A percentile compares a stretch with the other conserved stretches of the same genome.
Conservation (phyloP, 53 echinoderm and acorn worm genomes). For the Paelopatides confundens region DNA sequence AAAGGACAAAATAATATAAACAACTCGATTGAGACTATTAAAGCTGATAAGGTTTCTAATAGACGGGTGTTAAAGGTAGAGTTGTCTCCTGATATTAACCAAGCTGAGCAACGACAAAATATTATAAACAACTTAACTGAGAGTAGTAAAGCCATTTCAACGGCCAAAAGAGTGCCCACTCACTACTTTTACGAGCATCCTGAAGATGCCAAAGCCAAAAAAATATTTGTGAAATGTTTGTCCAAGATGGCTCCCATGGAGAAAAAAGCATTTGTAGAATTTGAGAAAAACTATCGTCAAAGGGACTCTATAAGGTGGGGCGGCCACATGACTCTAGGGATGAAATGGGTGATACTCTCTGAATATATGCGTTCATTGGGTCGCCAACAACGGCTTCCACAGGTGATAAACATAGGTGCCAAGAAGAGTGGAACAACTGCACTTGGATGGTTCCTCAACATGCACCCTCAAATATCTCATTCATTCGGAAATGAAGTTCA, state of each 20-base stretch:
- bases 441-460: slow-evolving; percentile 65
- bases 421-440: slow-evolving; percentile 88
- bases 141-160: background rate
- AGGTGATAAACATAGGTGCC: slow-evolving; percentile 68
- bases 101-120: background rate
- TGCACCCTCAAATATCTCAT: slow-evolving; percentile 71
- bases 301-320: background rate
- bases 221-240: slow-evolving; percentile 5
- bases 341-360: slow-evolving; percentile 49
- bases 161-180: background rate
- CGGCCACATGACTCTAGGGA: background rate
- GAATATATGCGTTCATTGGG: slow-evolving; percentile 37
- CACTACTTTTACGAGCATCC: slow-evolving; percentile 26
- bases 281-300: background rate
- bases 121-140: background rate
- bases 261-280: background rate
- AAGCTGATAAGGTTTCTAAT: background rate
- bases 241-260: slow-evolving; percentile 1
- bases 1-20: background rate
- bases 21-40: background rate
- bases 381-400: slow-evolving; percentile 65
- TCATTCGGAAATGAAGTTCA: slow-evolving; percentile 67
- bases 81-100: background rate
- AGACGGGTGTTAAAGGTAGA: background rate
- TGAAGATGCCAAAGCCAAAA: background rate